phyloP scores from a whole-genome alignment of 92 coral and sea anemone species.

The Virgularia gustaviana region DNA sequence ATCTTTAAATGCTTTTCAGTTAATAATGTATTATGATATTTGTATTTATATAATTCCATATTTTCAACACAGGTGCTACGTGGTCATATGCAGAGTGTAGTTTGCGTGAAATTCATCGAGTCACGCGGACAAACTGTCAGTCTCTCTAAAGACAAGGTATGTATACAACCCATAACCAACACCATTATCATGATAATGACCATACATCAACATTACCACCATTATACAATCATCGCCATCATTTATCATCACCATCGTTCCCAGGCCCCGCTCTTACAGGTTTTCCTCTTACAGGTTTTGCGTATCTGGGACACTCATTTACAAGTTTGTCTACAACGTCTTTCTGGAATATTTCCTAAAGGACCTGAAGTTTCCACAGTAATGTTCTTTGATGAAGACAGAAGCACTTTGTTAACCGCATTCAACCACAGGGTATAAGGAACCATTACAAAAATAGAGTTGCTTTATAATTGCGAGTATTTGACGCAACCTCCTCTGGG shows the following conservation, averaged over 20 bases:
- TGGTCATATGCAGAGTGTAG: constrained; percentile 96
- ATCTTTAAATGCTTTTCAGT: too few species aligned
- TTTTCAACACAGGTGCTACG: constrained; percentile 76
- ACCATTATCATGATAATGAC: too few species aligned
- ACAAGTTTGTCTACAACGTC: constrained; percentile 93
- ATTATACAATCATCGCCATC: too few species aligned
- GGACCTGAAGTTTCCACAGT: constrained; percentile 87
- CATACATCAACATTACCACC: too few species aligned
- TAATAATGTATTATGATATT: neutral
- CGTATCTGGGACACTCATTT: constrained; percentile 98
- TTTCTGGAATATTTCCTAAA: constrained; percentile 98
- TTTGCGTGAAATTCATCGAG: constrained; percentile 78
- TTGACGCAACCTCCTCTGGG: neutral
- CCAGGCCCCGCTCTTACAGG: too few species aligned
- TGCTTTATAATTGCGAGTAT: neutral
- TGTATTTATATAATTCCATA: neutral
- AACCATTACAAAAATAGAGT: neutral
- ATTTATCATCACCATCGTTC: too few species aligned
- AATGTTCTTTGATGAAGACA: constrained; percentile 89
- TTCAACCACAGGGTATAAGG: constrained; percentile 95
- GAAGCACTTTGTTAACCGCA: constrained; percentile 88
- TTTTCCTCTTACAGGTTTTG: constrained; percentile 56
- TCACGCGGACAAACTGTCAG: constrained; percentile 87
- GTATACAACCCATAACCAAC: too few species aligned
- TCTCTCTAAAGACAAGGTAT: constrained; percentile 88